Evolutionary conservation across 2,113 vertebrate genomes (phyloP), one percentile per base, ranked within the genome.

Genomic region (Bubo bubo): DNA sequence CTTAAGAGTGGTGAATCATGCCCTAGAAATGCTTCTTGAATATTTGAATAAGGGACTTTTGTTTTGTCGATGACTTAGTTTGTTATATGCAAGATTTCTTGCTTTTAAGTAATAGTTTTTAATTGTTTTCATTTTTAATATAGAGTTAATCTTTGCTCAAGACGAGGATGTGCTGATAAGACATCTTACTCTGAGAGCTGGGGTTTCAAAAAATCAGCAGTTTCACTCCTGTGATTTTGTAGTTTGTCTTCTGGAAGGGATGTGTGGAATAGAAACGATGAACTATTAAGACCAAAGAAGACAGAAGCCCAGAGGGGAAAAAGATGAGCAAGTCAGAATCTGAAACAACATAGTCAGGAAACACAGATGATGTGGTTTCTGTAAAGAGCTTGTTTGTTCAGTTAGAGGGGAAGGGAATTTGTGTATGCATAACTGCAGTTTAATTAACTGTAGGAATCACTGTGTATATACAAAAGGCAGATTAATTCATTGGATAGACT

Each of bases 311-410:
- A 67, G 87, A 90, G 81, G 73, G 67, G 4, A 45, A 70, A 89
- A 84, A 50, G 72, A 62, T 80, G 76, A 95, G 68, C 94, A 96
- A 94, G 95, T 94, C 84, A 85, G 87, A 95, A 95, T 90, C 73
- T 91, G 96, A 94, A 95, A 81, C 18, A 97, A 85, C 67, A 70
- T 15, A 91, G 83, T 75, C 89, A 94, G 76, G 76, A 71, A 94
- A 93, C 17, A 43, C 73, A 66, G 70, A 85, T 85, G 52, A 77
- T 87, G 87, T 79, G 87, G 92, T 95, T 94, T 95, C 81, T 87
- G 41, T 94, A 74, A 91, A 90, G 91, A 87, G 52, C 84, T 90
- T 91, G 84, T 95, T 96, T 79, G 84, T 87, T 94, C 85, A 82
- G 73, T 90, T 79, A 79, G 84, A 89, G 50, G 34, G 59, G 73